Conservation (phyloP, 1,140 invertebrate species). For the Maniola jurtina region DNA sequence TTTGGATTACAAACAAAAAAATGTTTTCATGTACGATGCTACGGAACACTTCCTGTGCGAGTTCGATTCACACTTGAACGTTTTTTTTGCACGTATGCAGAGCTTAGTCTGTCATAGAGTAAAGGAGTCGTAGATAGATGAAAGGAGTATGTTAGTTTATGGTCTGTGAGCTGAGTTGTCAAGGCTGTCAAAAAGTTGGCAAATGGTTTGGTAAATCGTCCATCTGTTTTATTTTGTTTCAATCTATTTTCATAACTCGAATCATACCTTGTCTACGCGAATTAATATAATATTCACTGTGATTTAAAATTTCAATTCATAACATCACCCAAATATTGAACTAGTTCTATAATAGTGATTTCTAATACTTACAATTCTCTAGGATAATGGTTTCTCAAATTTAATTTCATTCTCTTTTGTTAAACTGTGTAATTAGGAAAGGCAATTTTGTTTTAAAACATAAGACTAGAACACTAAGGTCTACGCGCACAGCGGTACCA, state of each 20-base stretch:
- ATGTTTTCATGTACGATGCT: no score
- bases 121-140: no score
- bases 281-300: conserved; percentile 11
- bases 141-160: background rate
- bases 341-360: background rate
- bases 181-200: conserved; percentile 46
- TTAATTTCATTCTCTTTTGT: background rate
- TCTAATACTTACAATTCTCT: background rate
- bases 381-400: background rate
- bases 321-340: conserved; percentile 5
- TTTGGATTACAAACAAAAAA: no score
- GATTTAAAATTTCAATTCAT: conserved; percentile 8
- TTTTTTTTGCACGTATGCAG: no score
- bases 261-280: conserved; percentile 17
- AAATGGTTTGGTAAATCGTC: conserved; percentile 33
- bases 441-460: background rate
- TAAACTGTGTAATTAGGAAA: conserved; percentile 1
- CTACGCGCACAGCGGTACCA: background rate
- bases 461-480: background rate
- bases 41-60: no score
- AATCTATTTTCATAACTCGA: conserved; percentile 53
- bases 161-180: background rate
- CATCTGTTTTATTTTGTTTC: conserved; percentile 63
- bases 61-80: no score
- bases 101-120: no score